These are phyloP conservation scores for Eidolon dupreanum DNA, from an alignment of 2,797 vertebrate genomes.

Conservation along the genomic window DNA sequence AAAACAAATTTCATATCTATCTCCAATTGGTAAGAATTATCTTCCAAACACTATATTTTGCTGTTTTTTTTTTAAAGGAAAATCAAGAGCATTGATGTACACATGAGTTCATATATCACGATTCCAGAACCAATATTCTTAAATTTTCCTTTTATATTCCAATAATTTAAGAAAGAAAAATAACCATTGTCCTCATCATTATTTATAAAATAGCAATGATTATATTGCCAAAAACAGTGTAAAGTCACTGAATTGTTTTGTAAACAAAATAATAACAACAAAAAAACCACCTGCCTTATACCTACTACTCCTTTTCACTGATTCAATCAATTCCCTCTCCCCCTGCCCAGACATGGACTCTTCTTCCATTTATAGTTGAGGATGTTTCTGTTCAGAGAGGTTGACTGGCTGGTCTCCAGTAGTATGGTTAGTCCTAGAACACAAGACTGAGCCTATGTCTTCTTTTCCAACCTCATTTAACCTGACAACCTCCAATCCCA, in stretches of 20 bases:
- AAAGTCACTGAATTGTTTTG: neutral
- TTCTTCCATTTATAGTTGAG: neutral
- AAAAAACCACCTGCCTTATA: neutral
- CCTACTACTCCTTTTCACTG: neutral
- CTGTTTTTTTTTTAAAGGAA: neutral
- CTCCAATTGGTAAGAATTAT: neutral
- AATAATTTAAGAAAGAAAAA: conserved; percentile 41
- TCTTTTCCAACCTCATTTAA: neutral
- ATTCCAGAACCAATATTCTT: neutral
- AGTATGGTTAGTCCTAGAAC: neutral
- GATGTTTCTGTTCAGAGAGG: neutral
- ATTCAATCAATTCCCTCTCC: neutral
- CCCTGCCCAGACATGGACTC: no score
- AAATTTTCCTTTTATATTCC: neutral
- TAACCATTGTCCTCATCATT: neutral
- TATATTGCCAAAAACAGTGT: neutral
- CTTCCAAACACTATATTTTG: neutral
- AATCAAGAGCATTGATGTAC: neutral
- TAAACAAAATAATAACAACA: neutral
- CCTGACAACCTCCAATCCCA: neutral
- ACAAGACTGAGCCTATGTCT: neutral
- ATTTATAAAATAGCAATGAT: neutral
- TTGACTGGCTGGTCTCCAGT: neutral
- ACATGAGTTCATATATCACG: neutral
- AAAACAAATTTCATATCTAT: neutral